These are phyloP conservation scores for Cercopithecus mona DNA, from an alignment of 2,113 vertebrate species.

Conservation along the genomic window DNA sequence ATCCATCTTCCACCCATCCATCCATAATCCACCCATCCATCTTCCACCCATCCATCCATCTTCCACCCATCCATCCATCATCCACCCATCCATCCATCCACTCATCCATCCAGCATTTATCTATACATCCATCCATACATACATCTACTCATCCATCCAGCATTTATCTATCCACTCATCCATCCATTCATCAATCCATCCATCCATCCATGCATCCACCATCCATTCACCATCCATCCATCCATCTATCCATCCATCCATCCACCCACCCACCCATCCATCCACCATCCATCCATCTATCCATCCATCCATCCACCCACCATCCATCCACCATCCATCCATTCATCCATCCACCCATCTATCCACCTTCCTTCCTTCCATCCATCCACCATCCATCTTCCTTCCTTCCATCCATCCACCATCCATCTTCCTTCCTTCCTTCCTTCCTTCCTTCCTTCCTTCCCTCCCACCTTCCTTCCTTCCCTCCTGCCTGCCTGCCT, in stretches of 20 bases:
- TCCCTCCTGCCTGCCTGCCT: fast-evolving
- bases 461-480: too few relatives aligned
- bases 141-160: fast-evolving
- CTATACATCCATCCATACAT: too few relatives aligned
- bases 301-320: too few relatives aligned
- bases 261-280: too few relatives aligned
- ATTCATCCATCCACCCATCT: too few relatives aligned
- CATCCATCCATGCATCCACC: fast-evolving
- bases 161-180: fast-evolving
- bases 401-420: background rate
- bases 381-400: background rate
- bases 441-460: too few relatives aligned
- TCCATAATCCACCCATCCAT: fast-evolving
- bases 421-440: too few relatives aligned
- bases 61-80: background rate
- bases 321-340: background rate
- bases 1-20: fast-evolving
- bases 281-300: too few relatives aligned
- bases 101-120: fast-evolving
- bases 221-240: too few relatives aligned
- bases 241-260: too few relatives aligned
- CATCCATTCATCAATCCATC: too few relatives aligned
- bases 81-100: fast-evolving
- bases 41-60: fast-evolving
- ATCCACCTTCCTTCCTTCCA: background rate